A percentile compares a stretch with the other conserved stretches of the same genome.
Evolutionary conservation across 2,888 invertebrate species (phyloP).

Genomic region (Ommatoiulus sabulosus): DNA sequence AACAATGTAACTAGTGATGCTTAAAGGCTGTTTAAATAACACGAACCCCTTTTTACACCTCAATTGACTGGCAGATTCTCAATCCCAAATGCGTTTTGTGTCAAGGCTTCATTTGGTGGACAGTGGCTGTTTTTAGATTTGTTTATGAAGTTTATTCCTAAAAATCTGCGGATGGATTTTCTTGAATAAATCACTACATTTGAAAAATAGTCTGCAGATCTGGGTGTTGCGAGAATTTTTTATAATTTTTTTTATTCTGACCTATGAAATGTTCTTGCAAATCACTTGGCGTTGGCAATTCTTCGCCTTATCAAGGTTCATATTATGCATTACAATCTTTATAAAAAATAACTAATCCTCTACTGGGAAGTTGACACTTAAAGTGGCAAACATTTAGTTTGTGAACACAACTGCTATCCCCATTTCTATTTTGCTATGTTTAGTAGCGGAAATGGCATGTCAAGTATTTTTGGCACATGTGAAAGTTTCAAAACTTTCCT

Average conservation of each 20-base stretch:
- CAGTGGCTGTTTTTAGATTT: neutral
- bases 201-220: too few relatives aligned
- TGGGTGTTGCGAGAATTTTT: too few relatives aligned
- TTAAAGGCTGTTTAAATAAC: neutral
- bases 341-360: neutral
- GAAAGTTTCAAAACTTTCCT: slow-evolving; percentile 27
- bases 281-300: too few relatives aligned
- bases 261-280: too few relatives aligned
- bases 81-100: neutral
- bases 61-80: neutral
- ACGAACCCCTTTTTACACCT: neutral
- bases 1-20: neutral
- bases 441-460: neutral
- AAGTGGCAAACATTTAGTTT: neutral
- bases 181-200: too few relatives aligned
- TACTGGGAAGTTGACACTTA: neutral
- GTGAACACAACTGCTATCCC: neutral
- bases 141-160: too few relatives aligned
- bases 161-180: too few relatives aligned
- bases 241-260: too few relatives aligned
- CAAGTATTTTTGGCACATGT: neutral
- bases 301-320: too few relatives aligned
- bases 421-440: neutral
- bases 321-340: neutral
- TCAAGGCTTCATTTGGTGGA: neutral